phyloP scores from a whole-genome alignment of 1,140 invertebrate genomes.

The Listronotus oregonensis region DNA sequence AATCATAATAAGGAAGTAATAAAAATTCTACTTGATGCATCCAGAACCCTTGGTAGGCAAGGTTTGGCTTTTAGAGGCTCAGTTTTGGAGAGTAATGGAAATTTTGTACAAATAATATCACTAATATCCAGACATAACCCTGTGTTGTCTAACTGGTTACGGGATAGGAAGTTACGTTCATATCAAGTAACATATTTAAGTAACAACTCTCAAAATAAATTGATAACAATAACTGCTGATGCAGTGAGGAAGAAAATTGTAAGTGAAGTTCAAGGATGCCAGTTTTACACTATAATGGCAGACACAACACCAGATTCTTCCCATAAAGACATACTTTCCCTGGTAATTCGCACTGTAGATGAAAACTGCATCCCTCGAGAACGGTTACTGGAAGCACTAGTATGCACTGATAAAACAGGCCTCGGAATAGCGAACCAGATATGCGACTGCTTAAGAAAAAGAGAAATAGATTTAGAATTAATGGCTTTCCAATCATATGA shows the following conservation, averaged over 20 bases:
- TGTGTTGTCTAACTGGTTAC: not conserved
- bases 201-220: constrained; percentile 5
- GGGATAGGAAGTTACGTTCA: not conserved
- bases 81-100: not conserved
- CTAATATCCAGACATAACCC: constrained; percentile 1
- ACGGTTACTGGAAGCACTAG: not conserved
- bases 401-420: not conserved
- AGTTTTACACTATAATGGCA: not conserved
- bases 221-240: not conserved
- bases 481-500: constrained; percentile 4
- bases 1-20: not conserved
- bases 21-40: not conserved
- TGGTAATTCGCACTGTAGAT: constrained; percentile 1
- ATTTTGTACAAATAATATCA: not conserved
- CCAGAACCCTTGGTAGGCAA: not conserved
- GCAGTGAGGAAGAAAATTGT: not conserved
- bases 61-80: not conserved
- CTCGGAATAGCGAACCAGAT: not conserved
- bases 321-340: not conserved
- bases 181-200: too few relatives aligned
- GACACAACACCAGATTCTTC: constrained; percentile 9
- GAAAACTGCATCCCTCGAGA: constrained; percentile 4
- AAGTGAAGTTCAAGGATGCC: not conserved
- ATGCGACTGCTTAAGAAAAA: not conserved
- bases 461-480: not conserved